Evolutionary conservation across 92 coral and sea anemone genomes (phyloP).

Genomic region (Palythoa grandis): DNA sequence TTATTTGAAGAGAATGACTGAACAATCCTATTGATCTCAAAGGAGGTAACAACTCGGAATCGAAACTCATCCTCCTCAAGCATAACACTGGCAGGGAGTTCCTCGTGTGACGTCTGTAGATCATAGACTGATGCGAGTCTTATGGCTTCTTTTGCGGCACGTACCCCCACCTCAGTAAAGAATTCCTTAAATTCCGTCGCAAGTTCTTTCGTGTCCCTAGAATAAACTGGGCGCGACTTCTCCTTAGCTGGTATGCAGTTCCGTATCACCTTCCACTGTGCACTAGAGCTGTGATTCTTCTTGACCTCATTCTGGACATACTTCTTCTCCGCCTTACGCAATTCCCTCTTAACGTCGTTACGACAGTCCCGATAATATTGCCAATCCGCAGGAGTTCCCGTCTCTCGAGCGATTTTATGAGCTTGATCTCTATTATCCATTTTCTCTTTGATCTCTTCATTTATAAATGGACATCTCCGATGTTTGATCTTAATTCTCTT

Average conservation of each 20-base stretch:
- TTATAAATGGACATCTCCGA: constrained; percentile 49
- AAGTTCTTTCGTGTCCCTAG: constrained; percentile 47
- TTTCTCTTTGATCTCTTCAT: constrained; percentile 31
- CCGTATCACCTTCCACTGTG: constrained; percentile 50
- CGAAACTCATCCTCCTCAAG: constrained; percentile 39
- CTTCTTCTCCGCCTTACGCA: constrained; percentile 50
- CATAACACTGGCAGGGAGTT: background rate
- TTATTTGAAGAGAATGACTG: background rate
- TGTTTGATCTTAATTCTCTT: constrained; percentile 13
- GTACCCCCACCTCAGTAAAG: constrained; percentile 50
- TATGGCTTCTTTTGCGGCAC: constrained; percentile 42
- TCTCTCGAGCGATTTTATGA: constrained; percentile 35
- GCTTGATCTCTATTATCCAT: constrained; percentile 30
- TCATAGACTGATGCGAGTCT: constrained; percentile 3
- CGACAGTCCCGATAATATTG: constrained; percentile 33
- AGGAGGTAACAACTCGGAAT: constrained; percentile 48
- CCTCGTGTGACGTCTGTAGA: background rate
- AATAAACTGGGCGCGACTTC: constrained; percentile 25
- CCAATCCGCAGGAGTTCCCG: constrained; percentile 39
- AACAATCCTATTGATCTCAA: constrained; percentile 38
- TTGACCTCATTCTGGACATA: constrained; percentile 53
- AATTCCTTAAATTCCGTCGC: constrained; percentile 54
- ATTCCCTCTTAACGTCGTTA: constrained; percentile 40
- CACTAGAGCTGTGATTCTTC: constrained; percentile 7
- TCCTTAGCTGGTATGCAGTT: constrained; percentile 32